Evolutionary conservation across 2,113 vertebrate species (phyloP).

Genomic region (Callopanchax toddi): DNA sequence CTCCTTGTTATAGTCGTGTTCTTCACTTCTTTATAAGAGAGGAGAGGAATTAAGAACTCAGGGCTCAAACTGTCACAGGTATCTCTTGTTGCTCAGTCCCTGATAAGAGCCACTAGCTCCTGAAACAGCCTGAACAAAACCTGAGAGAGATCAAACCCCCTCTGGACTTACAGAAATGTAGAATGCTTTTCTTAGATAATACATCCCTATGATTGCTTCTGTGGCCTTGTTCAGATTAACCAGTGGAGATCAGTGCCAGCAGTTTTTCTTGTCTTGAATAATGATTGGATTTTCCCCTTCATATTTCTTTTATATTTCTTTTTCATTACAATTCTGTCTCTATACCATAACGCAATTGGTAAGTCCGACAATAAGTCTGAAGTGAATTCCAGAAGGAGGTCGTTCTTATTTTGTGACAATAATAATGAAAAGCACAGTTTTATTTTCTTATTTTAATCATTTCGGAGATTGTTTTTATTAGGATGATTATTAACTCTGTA

Average conservation of each 20-base stretch:
- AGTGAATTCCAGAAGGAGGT: background rate
- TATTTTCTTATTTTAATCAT: background rate
- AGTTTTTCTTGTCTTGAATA: background rate
- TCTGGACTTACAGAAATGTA: constrained; percentile 29
- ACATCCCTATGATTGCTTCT: constrained; percentile 35
- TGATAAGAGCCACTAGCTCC: constrained; percentile 70
- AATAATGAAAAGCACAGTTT: background rate
- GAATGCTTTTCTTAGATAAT: constrained; percentile 36
- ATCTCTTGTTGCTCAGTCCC: constrained; percentile 57
- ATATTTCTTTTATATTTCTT: background rate
- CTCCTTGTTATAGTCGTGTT: constrained; percentile 48
- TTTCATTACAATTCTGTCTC: background rate
- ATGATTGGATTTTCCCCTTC: constrained; percentile 4
- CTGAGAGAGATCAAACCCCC: constrained; percentile 33
- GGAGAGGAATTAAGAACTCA: constrained; percentile 73
- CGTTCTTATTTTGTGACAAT: background rate
- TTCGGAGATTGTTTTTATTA: no score
- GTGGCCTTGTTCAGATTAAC: constrained; percentile 30
- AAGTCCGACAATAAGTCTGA: background rate
- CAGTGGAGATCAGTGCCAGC: constrained; percentile 1
- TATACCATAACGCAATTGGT: background rate
- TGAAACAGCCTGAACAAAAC: constrained; percentile 49
- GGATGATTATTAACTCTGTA: no score
- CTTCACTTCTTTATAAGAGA: constrained; percentile 54
- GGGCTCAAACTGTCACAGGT: constrained; percentile 72